Percentiles rank a stretch among this genome's conserved stretches.
Conservation (phyloP, 2,113 vertebrate species). For the Scytalopus superciliaris region DNA sequence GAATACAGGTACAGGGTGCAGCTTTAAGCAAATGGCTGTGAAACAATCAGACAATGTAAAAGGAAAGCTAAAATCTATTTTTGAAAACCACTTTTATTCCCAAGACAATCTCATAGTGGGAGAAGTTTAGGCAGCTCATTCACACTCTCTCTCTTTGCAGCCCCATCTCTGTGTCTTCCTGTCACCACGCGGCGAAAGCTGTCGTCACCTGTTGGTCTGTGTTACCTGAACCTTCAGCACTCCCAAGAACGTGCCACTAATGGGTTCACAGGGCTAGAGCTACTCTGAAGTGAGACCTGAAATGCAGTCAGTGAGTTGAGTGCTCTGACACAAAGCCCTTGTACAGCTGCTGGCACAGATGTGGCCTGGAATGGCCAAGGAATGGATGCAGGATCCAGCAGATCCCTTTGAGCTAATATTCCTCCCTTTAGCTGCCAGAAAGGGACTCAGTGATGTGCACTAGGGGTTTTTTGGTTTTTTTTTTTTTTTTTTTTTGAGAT, state of each 20-base stretch:
- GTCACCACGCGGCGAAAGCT: background rate
- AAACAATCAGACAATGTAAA: background rate
- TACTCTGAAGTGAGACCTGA: background rate
- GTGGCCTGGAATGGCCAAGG: background rate
- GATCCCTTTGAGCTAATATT: background rate
- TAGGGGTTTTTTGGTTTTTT: too few species aligned
- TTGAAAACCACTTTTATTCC: background rate
- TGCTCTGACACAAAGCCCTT: background rate
- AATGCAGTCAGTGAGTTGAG: background rate
- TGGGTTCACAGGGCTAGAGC: background rate
- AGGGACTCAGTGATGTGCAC: background rate
- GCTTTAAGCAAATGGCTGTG: background rate
- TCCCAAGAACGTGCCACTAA: background rate
- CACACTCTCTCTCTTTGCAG: background rate
- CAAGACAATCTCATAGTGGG: background rate
- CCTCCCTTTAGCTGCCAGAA: background rate
- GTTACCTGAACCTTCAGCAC: background rate
- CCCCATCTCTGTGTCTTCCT: background rate
- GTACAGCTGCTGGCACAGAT: background rate
- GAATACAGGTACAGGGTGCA: background rate
- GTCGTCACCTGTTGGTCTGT: rapidly evolving
- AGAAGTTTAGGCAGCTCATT: background rate
- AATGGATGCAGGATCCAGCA: background rate
- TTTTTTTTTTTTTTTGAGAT: background rate
- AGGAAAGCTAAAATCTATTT: background rate